Base-by-base conservation (phyloP, 2,797 vertebrate species). In the Poecilia wingei region DNA sequence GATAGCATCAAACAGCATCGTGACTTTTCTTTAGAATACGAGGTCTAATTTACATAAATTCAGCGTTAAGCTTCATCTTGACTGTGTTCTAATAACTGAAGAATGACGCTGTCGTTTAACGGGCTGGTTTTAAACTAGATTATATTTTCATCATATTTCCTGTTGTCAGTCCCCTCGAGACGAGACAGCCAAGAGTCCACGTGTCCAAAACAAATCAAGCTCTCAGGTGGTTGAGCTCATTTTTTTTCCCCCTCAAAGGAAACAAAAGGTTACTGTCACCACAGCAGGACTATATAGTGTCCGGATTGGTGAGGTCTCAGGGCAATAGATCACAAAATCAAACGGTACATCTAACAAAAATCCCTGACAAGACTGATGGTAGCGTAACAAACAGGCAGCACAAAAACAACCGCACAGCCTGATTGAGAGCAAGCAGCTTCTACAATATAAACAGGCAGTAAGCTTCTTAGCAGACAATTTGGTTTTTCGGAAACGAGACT, bases 1-100 rank as follows among this genome's bases (percentile, higher is more conserved):
- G 78, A 82, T 83, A 33, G 74, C 82, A 87, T 91, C 91, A 91
- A 81, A 81, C 64, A 83, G 55, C 66, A 47, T 55, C 72, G 8
- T 43, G 82, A 49, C 36, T 74, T 64, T 36, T 76, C 64, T 72
- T 64, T 80, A 36, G 61, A 84, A 85, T 64, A 8, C 22, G 47
- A 10, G 9, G 18, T 82, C 59, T 79, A 39, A 13, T 72, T 74
- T 75, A 66, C 83, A 79, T 69, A 72, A 22, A 81, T 75, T 45
- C 57, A 45, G 33, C 22, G 2, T 33, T 33, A 41, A 46, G 18
- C 43, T 39, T 25, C 25, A 20, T 45, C 31, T 18, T 22, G 3
- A 12, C 12, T 68, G 9, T 25, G 39, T 41, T 41, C 36, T 41
- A 12, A 59, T 33, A 28, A 45, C 10, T 28, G 13, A 43, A 45